Evolutionary conservation across 2,797 vertebrate genomes (phyloP).

Genomic region (Trachops cirrhosus): DNA sequence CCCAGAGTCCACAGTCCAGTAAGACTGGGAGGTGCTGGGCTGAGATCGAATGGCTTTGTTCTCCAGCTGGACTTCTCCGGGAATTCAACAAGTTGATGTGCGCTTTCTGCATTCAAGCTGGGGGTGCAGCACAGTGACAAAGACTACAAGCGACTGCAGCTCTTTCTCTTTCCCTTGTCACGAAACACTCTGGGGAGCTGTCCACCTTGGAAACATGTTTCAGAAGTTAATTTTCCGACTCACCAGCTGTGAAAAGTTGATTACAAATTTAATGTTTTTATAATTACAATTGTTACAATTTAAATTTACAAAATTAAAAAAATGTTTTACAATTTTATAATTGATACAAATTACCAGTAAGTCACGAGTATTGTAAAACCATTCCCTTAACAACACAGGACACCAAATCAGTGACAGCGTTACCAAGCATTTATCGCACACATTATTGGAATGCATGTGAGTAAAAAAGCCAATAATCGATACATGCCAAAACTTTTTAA

Average conservation of each 20-base stretch:
- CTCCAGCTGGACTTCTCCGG: not conserved
- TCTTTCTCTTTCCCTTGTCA: not conserved
- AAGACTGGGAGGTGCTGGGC: not conserved
- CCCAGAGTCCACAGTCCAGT: not conserved
- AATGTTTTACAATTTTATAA: not conserved
- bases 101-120: not conserved
- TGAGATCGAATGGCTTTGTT: not conserved
- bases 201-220: not conserved
- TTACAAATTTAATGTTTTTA: constrained; percentile 1
- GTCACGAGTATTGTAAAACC: not conserved
- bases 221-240: constrained; percentile 27
- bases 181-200: not conserved
- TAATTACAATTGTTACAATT: constrained; percentile 22
- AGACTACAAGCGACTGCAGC: not conserved
- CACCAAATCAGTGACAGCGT: not conserved
- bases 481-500: not conserved
- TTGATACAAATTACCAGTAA: constrained; percentile 29
- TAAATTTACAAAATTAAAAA: constrained; percentile 5
- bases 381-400: not conserved
- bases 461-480: not conserved
- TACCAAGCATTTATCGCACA: not conserved
- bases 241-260: not conserved
- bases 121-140: not conserved
- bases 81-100: not conserved
- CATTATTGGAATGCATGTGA: not conserved